Percentiles rank a stretch among this genome's conserved stretches.
Conservation (phyloP, 2,113 vertebrate species). For the Clinocottus analis region DNA sequence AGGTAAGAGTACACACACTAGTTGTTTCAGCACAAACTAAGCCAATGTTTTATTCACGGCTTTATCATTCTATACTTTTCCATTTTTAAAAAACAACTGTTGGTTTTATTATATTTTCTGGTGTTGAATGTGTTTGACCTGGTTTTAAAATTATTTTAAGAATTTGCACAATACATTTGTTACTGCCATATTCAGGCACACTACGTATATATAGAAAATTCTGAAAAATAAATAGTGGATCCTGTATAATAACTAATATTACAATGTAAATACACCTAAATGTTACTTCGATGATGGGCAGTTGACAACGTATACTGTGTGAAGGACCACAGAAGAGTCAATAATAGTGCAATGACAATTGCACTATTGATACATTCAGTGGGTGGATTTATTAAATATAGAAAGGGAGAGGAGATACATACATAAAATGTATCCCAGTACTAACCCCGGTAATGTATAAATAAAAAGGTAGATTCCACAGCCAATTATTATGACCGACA, state of each 20-base stretch:
- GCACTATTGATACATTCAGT: not conserved
- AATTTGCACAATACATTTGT: not conserved
- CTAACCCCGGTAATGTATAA: not conserved
- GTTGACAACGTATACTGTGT: not conserved
- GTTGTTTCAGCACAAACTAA: not conserved
- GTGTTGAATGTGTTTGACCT: not conserved
- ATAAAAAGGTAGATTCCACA: not conserved
- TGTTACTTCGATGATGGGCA: not conserved
- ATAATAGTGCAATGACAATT: not conserved
- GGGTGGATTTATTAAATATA: not conserved
- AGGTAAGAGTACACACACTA: conserved; percentile 65
- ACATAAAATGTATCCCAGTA: not conserved
- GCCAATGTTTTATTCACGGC: not conserved
- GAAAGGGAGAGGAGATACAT: not conserved
- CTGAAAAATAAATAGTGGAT: not conserved
- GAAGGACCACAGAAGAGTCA: not conserved
- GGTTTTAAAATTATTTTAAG: not conserved
- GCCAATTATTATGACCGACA: not conserved
- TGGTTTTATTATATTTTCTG: not conserved
- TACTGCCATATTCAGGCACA: not conserved
- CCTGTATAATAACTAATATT: not conserved
- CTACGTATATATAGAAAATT: too few relatives aligned
- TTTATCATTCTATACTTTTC: not conserved
- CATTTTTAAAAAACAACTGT: not conserved
- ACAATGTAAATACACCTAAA: not conserved